A percentile compares a stretch with the other conserved stretches of the same genome.
phyloP scores from a whole-genome alignment of 2,888 invertebrate genomes.

The Celastrina argiolus region DNA sequence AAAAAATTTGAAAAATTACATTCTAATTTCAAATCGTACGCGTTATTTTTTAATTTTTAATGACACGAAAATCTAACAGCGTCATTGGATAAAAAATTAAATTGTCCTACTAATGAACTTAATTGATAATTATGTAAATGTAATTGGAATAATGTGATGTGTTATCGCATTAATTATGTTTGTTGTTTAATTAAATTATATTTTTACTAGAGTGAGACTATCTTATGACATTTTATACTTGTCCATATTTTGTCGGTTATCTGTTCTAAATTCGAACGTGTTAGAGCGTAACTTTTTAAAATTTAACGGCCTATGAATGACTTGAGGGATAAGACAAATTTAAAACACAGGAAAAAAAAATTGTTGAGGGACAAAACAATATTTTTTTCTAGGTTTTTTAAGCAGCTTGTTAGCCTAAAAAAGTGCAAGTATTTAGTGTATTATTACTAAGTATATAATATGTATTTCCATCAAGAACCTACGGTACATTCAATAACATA shows the following conservation, averaged over 20 bases:
- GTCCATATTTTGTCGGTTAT: constrained; percentile 4
- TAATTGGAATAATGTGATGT: constrained; percentile 1
- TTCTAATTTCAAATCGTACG: background rate
- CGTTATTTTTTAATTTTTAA: background rate
- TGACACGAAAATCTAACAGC: background rate
- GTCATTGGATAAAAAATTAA: background rate
- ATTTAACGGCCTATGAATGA: background rate
- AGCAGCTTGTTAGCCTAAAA: too few species aligned
- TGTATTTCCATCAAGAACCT: too few species aligned
- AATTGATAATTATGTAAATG: constrained; percentile 20
- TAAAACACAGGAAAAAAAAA: too few species aligned
- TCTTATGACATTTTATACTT: constrained; percentile 4
- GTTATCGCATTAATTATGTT: constrained; percentile 4
- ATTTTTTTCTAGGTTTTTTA: too few species aligned
- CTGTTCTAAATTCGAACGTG: background rate
- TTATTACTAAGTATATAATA: too few species aligned
- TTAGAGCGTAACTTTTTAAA: background rate
- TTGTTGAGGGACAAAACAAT: too few species aligned
- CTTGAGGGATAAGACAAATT: too few species aligned
- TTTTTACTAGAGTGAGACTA: constrained; percentile 11
- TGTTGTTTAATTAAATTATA: constrained; percentile 9
- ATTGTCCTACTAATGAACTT: constrained; percentile 6
- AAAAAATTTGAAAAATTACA: background rate
- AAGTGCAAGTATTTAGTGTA: too few species aligned
- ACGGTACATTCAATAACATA: too few species aligned